Conservation (phyloP, 2,888 invertebrate species). For the Ophraella communa region DNA sequence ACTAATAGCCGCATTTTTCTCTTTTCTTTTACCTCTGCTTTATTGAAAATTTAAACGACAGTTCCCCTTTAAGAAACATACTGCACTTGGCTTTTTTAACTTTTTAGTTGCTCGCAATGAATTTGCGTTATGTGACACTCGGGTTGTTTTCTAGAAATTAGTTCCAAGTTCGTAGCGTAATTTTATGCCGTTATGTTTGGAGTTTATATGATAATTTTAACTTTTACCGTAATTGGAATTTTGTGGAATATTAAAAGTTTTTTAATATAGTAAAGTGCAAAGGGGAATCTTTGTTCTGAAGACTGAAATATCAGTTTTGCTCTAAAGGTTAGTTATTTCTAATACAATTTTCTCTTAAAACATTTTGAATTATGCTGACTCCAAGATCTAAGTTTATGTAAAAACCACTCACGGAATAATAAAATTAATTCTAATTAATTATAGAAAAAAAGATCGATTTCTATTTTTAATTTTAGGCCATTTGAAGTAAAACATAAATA, state of each 20-base stretch:
- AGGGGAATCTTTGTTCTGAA: too few species aligned
- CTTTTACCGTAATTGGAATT: neutral
- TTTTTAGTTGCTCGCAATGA: constrained; percentile 15
- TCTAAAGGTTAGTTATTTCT: too few species aligned
- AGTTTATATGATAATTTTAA: neutral
- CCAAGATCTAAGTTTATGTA: too few species aligned
- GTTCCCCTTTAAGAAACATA: constrained; percentile 20
- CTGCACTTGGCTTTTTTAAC: constrained; percentile 1
- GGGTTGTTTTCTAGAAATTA: constrained; percentile 9
- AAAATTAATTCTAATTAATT: too few species aligned
- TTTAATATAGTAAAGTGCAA: too few species aligned
- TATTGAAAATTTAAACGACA: constrained; percentile 34
- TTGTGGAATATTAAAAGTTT: neutral
- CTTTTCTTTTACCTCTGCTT: constrained; percentile 11
- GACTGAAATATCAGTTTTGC: too few species aligned
- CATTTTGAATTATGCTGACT: too few species aligned
- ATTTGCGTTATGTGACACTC: constrained; percentile 15
- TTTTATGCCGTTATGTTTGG: neutral
- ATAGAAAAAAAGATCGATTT: too few species aligned
- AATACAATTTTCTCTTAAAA: too few species aligned
- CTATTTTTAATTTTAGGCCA: too few species aligned
- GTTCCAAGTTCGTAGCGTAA: constrained; percentile 7
- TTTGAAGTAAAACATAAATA: too few species aligned
- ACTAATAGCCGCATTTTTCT: neutral
- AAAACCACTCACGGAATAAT: too few species aligned